Base-by-base conservation (phyloP, 2,113 vertebrate genomes). In the Pedionomus torquatus region DNA sequence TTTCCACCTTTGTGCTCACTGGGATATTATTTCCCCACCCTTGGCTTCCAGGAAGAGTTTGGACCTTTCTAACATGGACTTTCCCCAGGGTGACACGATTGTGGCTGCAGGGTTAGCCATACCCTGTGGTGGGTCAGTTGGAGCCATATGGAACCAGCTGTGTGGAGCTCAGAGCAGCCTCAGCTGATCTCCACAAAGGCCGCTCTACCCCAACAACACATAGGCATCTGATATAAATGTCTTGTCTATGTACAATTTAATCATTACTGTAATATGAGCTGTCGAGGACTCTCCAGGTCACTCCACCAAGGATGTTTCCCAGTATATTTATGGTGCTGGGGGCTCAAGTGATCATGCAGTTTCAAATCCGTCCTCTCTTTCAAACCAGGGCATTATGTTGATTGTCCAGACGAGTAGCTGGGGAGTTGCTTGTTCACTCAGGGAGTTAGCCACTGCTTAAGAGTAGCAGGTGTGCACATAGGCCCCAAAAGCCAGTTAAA, bases 51-150 rank as follows among this genome's bases (percentile, higher is more conserved):
- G 23, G n/a, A 23, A 54, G 28, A 1, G 0, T n/a, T 31, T 41
- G 41, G 14, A 9, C 12, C 31, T 33, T 35, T 2, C 25, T 43
- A 5, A 14, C 17, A 5, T 7, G 31, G 11, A 2, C 9, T 26
- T 30, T 63, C 13, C 17, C 30, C 1, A 0, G 18, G n/a, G 24
- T 0, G 3, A 7, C 0, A 0, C 30, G 5, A 21, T 3, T 0
- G 1, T 33, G 51, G 15, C 48, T 26, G 31, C 0, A 0, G 25
- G 31, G 31, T 35, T 2, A 12, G 8, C 8, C 0, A 0, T 43
- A 41, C 31, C 21, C n/a, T 83, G 41, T 0, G 0, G 13, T 28
- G 41, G 13, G 17, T 18, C 0, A 0, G 5, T 12, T 11, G 28
- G 26, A 81, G 35, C 13, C 0, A 0, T 3, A 26, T 69, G 70